Percentiles rank a stretch among this genome's conserved stretches.
phyloP scores from a whole-genome alignment of 1,140 invertebrate genomes.

The Geopemphigus sp. region DNA sequence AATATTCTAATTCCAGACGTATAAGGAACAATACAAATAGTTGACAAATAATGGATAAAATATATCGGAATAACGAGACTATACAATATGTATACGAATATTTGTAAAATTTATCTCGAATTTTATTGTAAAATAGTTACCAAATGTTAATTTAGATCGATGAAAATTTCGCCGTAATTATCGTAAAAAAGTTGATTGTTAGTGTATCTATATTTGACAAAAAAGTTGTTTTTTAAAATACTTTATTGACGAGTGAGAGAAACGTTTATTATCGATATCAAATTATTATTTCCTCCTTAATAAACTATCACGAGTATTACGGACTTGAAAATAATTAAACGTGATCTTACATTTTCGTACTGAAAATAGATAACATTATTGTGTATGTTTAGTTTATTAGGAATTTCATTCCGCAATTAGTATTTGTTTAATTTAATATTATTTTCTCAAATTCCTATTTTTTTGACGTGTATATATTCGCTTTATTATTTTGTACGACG shows the following conservation, averaged over 20 bases:
- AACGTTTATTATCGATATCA: not conserved
- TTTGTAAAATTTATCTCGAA: not conserved
- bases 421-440: constrained; percentile 6
- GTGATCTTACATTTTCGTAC: not conserved
- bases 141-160: not conserved
- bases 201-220: not conserved
- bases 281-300: not conserved
- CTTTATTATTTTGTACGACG: not conserved
- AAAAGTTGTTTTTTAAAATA: not conserved
- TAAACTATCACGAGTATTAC: not conserved
- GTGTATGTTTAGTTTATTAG: not conserved
- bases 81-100: not conserved
- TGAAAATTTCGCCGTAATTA: not conserved
- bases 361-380: not conserved
- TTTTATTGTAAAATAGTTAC: not conserved
- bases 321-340: not conserved
- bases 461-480: not conserved
- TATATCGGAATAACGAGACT: not conserved
- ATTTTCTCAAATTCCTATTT: not conserved
- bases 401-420: not conserved
- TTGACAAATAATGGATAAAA: too few relatives aligned
- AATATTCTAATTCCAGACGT: too few relatives aligned
- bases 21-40: too few relatives aligned
- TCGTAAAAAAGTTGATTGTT: not conserved
- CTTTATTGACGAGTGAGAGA: not conserved